These are phyloP conservation scores for Plebejus anna DNA, from an alignment of 2,888 invertebrate species.

Conservation along the genomic window DNA sequence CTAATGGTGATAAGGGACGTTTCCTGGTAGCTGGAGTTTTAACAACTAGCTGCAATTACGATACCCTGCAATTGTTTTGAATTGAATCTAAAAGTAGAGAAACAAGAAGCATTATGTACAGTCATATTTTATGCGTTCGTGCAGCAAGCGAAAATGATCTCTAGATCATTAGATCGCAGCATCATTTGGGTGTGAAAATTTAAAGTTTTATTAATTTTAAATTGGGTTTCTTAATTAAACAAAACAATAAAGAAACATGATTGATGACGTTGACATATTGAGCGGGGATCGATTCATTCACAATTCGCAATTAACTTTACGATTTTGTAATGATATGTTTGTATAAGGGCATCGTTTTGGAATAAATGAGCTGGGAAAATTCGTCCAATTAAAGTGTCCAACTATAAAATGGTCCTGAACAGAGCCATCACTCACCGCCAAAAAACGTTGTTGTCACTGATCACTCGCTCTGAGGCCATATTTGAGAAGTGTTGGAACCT, in stretches of 20 bases:
- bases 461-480: slow-evolving; percentile 14
- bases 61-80: background rate
- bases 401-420: slow-evolving; percentile 18
- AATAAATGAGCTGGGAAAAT: slow-evolving; percentile 12
- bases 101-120: background rate
- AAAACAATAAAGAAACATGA: slow-evolving; percentile 14
- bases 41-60: slow-evolving; percentile 1
- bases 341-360: slow-evolving; percentile 9
- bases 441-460: slow-evolving; percentile 12
- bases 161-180: too few relatives aligned
- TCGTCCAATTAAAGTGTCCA: slow-evolving; percentile 19
- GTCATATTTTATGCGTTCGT: background rate
- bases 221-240: slow-evolving; percentile 7
- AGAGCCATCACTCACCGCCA: slow-evolving; percentile 15
- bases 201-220: background rate
- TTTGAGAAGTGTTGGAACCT: slow-evolving; percentile 8
- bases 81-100: background rate
- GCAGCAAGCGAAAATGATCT: too few relatives aligned
- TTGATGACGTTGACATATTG: slow-evolving; percentile 15
- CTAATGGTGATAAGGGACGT: slow-evolving; percentile 34
- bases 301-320: slow-evolving; percentile 11
- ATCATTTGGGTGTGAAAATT: background rate
- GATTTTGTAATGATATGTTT: slow-evolving; percentile 15
- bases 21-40: slow-evolving; percentile 3
- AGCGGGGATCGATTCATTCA: slow-evolving; percentile 4